These are phyloP conservation scores for Aphidius colemani DNA, from an alignment of 2,888 invertebrate species.

Conservation along the genomic window DNA sequence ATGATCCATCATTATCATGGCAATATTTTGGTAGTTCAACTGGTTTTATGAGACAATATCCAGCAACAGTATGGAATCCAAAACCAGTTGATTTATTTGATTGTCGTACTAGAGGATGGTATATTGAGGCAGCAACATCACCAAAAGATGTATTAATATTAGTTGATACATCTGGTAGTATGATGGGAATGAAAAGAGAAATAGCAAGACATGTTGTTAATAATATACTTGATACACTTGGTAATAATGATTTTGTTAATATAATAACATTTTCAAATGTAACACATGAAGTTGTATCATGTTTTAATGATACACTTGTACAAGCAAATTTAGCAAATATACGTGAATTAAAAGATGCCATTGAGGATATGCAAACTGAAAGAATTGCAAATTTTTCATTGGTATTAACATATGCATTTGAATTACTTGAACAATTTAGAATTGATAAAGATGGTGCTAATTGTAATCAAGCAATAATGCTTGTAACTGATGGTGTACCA, in stretches of 20 bases:
- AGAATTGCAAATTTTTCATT: slow-evolving; percentile 93
- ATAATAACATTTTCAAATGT: slow-evolving; percentile 89
- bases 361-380: slow-evolving; percentile 79
- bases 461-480: slow-evolving; percentile 94
- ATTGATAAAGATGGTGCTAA: slow-evolving; percentile 69
- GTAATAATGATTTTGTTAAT: slow-evolving; percentile 97
- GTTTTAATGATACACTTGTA: slow-evolving; percentile 87
- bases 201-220: slow-evolving; percentile 87
- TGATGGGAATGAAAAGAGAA: slow-evolving; percentile 86
- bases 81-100: slow-evolving; percentile 92
- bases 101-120: slow-evolving; percentile 93
- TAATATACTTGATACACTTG: slow-evolving; percentile 92
- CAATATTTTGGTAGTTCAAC: slow-evolving; percentile 98
- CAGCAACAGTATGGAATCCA: slow-evolving; percentile 82
- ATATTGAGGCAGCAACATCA: slow-evolving; percentile 95
- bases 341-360: slow-evolving; percentile 78
- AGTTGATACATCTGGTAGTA: slow-evolving; percentile 88
- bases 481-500: slow-evolving; percentile 98
- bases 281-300: slow-evolving; percentile 77
- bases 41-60: slow-evolving; percentile 97
- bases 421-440: slow-evolving; percentile 74
- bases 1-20: slow-evolving; percentile 77
- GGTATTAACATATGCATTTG: slow-evolving; percentile 88
- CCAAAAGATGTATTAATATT: slow-evolving; percentile 92
- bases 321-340: slow-evolving; percentile 89